Percentiles rank a stretch among this genome's conserved stretches.
Conservation (phyloP, 2,113 vertebrate genomes). For the Neoarius graeffei region DNA sequence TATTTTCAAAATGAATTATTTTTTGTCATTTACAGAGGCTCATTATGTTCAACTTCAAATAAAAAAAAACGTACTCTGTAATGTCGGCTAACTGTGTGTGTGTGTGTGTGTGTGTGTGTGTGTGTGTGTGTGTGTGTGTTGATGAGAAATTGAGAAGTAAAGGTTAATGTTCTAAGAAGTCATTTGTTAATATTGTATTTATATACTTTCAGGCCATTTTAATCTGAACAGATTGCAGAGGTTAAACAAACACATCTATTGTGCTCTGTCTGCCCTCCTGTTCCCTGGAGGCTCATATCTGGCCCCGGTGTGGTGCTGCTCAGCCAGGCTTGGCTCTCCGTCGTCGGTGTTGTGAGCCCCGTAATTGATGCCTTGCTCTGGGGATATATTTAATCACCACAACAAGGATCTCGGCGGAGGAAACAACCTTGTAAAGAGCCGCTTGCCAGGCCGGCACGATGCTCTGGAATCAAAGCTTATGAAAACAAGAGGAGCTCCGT, state of each 20-base stretch:
- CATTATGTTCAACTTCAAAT: not conserved
- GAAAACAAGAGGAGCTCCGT: conserved; percentile 42
- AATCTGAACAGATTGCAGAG: not conserved
- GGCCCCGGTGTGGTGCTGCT: conserved; percentile 41
- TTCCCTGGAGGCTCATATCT: conserved; percentile 42
- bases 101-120: not conserved
- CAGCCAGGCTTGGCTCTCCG: conserved; percentile 52
- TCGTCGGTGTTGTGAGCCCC: conserved; percentile 53
- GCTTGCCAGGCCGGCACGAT: conserved; percentile 60
- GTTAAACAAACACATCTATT: conserved; percentile 19
- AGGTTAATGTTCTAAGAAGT: not conserved
- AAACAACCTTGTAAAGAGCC: conserved; percentile 76
- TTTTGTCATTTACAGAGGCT: not conserved
- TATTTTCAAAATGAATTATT: not conserved
- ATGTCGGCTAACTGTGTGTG: not conserved
- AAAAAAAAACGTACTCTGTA: not conserved
- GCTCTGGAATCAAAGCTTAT: conserved; percentile 60
- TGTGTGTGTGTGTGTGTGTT: not conserved
- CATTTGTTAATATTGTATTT: not conserved
- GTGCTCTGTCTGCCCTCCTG: not conserved
- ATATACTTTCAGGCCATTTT: not conserved
- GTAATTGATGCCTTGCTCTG: conserved; percentile 77
- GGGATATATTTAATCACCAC: conserved; percentile 80
- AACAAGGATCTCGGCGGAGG: conserved; percentile 72
- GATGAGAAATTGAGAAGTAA: not conserved